Evolutionary conservation across 1,140 invertebrate species (phyloP).

Genomic region (Drosophila mayri): DNA sequence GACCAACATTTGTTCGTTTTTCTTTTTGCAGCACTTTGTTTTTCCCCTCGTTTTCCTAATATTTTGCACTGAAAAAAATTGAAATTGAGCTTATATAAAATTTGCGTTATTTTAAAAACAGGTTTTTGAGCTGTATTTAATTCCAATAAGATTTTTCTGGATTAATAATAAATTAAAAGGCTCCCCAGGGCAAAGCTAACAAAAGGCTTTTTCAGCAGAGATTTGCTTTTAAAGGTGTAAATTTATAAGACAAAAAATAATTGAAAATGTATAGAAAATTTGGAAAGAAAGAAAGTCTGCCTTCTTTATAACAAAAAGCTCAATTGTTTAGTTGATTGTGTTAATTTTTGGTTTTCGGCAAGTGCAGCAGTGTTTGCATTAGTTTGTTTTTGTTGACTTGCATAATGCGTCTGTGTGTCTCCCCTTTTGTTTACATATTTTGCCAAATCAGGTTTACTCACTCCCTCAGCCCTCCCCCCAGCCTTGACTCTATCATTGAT

Average conservation of each 20-base stretch:
- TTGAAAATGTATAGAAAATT: too few species aligned
- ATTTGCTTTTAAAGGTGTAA: too few species aligned
- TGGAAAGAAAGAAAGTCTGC: background rate
- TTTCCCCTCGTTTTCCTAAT: constrained; percentile 17
- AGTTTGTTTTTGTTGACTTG: constrained; percentile 53
- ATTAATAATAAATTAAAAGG: too few species aligned
- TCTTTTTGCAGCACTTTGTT: constrained; percentile 30
- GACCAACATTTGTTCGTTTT: constrained; percentile 42
- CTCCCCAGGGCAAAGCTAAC: too few species aligned
- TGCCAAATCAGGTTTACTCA: constrained; percentile 70
- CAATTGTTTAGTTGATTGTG: constrained; percentile 30
- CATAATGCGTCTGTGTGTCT: constrained; percentile 51
- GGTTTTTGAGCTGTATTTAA: too few species aligned
- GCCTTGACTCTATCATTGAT: constrained; percentile 1
- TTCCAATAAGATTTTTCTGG: too few species aligned
- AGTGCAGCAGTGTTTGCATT: constrained; percentile 9
- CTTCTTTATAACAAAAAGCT: background rate
- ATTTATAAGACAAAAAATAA: too few species aligned
- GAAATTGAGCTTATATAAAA: background rate
- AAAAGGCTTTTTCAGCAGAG: too few species aligned
- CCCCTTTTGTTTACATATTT: constrained; percentile 53
- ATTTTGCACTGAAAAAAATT: background rate
- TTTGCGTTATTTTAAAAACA: too few species aligned
- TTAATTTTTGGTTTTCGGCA: background rate
- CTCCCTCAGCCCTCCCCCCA: background rate